phyloP scores from a whole-genome alignment of 2,888 invertebrate species.

The Allolobophora icterica region DNA sequence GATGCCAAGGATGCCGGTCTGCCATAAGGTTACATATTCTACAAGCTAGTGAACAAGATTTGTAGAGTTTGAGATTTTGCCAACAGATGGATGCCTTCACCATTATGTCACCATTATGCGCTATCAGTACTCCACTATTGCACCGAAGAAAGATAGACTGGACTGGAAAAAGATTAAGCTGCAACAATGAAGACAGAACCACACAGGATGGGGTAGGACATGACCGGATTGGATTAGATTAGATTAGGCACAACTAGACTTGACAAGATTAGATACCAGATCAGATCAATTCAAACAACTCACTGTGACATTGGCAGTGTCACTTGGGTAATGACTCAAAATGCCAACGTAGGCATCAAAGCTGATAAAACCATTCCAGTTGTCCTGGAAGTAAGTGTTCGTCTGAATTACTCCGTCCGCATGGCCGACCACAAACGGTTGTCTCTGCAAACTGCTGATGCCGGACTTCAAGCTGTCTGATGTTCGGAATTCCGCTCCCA shows the following conservation, averaged over 20 bases:
- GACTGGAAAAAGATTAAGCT: no score
- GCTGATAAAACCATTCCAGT: slow-evolving; percentile 7
- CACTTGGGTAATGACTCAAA: neutral
- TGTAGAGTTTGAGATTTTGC: no score
- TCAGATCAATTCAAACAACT: neutral
- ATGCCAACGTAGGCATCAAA: slow-evolving; percentile 19
- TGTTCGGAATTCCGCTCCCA: neutral
- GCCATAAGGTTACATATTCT: no score
- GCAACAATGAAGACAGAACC: no score
- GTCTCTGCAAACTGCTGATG: neutral
- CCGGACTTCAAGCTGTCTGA: neutral
- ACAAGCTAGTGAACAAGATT: no score
- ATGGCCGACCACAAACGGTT: neutral
- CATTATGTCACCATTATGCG: no score
- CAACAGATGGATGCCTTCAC: no score
- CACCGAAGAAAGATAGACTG: no score
- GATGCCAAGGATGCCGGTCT: no score
- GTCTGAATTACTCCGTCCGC: neutral
- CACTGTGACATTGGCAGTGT: slow-evolving; percentile 25
- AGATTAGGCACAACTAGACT: neutral
- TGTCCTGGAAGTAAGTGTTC: slow-evolving; percentile 4
- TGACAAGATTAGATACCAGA: neutral
- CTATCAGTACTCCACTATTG: no score
- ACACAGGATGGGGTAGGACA: no score
- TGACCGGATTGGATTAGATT: no score